Evolutionary conservation across 2,888 invertebrate genomes (phyloP), one percentile per base, ranked within the genome.

Genomic region (Polydrusus pterygomalis): DNA sequence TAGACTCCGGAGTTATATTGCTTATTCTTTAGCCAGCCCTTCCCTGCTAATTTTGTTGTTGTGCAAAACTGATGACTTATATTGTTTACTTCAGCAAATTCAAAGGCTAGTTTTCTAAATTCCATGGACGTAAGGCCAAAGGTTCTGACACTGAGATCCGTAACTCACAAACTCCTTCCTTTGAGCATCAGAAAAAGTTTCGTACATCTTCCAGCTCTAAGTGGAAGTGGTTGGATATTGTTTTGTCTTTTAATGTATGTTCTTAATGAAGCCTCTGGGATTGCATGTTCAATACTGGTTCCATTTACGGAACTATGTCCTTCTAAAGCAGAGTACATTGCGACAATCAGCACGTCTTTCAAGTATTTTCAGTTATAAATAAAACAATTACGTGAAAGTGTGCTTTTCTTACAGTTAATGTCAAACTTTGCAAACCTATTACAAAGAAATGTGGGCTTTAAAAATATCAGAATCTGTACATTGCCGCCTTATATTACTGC

Each of bases 1-100:
- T 79, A 20, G 79, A 65, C 62, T 82, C 79, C 15, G 79, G 79
- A 9, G 40, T 72, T 69, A 78, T 72, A 10, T 80, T 47, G 68
- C 69, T 74, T 49, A 80, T 76, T 67, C 58, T 70, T 60, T 64
- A 78, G 43, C 79, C 79, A 80, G 58, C 79, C 79, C 77, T 76
- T 79, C 9, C 80, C 63, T 79, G 81, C 80, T 49, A 49, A 18
- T 18, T 49, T 49, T 7, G 18, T 5, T 7, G 17, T 10, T 49
- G 5, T 17, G 70, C 71, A 65, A 70, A 79, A 79, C 40, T 63
- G 74, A 68, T 80, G 45, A n/a, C n/a, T 13, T 45, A 81, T 73
- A 72, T 78, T 77, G 15, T 70, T 62, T 51, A 30, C 6, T 45
- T 70, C 60, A 20, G 60, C 62, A 13, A 70, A 70, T 60, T 70